Evolutionary conservation across 1,140 invertebrate genomes (phyloP).

Genomic region (Apis dorsata): DNA sequence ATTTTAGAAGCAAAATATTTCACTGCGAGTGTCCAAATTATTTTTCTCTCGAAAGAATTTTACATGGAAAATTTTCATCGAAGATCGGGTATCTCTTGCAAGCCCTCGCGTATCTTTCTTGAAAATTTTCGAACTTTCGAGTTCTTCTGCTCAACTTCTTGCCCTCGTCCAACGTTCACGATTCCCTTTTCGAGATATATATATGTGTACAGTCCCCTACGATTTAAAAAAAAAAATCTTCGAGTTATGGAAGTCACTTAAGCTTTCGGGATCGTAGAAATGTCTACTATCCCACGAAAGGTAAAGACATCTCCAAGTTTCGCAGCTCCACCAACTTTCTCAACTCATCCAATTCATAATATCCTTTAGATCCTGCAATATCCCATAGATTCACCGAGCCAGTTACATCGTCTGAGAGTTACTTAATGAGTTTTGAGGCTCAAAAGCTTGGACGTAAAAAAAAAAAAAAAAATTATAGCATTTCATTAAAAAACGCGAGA

Average conservation of each 20-base stretch:
- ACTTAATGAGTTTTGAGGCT: slow-evolving; percentile 17
- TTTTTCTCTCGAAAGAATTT: too few relatives aligned
- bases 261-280: not conserved
- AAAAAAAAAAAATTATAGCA: not conserved
- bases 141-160: too few relatives aligned
- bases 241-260: too few relatives aligned
- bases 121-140: too few relatives aligned
- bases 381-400: slow-evolving; percentile 8
- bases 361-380: slow-evolving; percentile 1
- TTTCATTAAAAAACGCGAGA: not conserved
- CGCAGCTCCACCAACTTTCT: not conserved
- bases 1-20: too few relatives aligned
- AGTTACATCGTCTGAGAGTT: slow-evolving; percentile 4
- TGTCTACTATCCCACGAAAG: not conserved
- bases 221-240: not conserved
- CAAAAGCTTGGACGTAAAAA: not conserved
- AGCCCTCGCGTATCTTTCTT: too few relatives aligned
- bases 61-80: too few relatives aligned
- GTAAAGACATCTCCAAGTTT: slow-evolving; percentile 13
- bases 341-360: slow-evolving; percentile 14
- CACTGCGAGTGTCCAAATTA: too few relatives aligned
- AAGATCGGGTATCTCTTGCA: too few relatives aligned
- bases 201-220: too few relatives aligned
- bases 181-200: too few relatives aligned
- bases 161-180: too few relatives aligned